These are phyloP conservation scores for Zygaena filipendulae DNA, from an alignment of 2,888 invertebrate genomes.

Conservation along the genomic window DNA sequence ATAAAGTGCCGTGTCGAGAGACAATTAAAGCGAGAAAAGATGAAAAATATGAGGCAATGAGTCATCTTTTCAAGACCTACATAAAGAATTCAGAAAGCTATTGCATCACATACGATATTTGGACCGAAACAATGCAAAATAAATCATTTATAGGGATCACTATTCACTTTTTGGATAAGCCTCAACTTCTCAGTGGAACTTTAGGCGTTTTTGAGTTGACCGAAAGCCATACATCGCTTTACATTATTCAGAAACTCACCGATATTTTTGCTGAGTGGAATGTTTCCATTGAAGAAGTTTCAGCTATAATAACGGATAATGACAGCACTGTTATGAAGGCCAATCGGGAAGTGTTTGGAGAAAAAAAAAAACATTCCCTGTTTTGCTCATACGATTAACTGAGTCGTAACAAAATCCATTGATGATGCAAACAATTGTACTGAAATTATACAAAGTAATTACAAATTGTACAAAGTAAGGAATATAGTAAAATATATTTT, in stretches of 20 bases:
- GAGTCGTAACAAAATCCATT: no score
- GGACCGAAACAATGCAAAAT: constrained; percentile 13
- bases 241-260: constrained; percentile 7
- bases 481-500: constrained; percentile 10
- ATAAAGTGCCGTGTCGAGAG: constrained; percentile 10
- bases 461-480: constrained; percentile 10
- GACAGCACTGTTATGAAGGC: constrained; percentile 15
- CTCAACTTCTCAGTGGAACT: constrained; percentile 7
- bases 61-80: constrained; percentile 5
- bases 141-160: constrained; percentile 13
- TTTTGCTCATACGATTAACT: constrained; percentile 15
- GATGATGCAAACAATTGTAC: no score
- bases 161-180: constrained; percentile 11
- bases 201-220: constrained; percentile 13
- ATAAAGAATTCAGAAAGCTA: constrained; percentile 4
- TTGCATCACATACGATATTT: constrained; percentile 11
- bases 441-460: no score
- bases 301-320: constrained; percentile 15
- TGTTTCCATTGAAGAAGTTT: constrained; percentile 16
- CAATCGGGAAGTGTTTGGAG: constrained; percentile 15
- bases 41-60: no score
- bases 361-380: constrained; percentile 15
- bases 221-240: constrained; percentile 11
- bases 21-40: constrained; percentile 8
- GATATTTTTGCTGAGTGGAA: constrained; percentile 13